Conservation (phyloP, 2,113 vertebrate species). For the Scytalopus superciliaris region DNA sequence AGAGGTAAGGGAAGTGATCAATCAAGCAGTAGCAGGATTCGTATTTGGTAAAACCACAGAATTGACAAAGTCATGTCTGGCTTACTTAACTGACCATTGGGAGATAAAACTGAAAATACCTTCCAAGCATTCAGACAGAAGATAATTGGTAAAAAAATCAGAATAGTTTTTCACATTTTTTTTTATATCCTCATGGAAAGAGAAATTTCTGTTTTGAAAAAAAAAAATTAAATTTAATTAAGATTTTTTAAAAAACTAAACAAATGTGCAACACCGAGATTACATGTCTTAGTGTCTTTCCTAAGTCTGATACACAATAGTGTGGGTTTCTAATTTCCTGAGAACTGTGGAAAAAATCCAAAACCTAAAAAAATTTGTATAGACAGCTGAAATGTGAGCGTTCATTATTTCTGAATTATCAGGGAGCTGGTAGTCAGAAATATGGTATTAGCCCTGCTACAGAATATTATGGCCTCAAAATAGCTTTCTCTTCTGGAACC, state of each 20-base stretch:
- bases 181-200: background rate
- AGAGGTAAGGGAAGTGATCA: background rate
- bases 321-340: background rate
- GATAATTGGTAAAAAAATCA: background rate
- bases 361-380: rapidly evolving
- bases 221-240: background rate
- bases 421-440: background rate
- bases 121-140: background rate
- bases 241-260: background rate
- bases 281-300: background rate
- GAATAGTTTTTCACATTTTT: background rate
- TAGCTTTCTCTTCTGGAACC: background rate
- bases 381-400: background rate
- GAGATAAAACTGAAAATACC: background rate
- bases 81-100: background rate
- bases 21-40: background rate
- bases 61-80: background rate
- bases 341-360: rapidly evolving
- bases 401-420: background rate
- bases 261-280: background rate
- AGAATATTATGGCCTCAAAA: background rate
- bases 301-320: background rate
- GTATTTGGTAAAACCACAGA: background rate
- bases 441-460: background rate
- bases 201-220: background rate